Conservation (phyloP, 2,113 vertebrate species). For the Parus major region DNA sequence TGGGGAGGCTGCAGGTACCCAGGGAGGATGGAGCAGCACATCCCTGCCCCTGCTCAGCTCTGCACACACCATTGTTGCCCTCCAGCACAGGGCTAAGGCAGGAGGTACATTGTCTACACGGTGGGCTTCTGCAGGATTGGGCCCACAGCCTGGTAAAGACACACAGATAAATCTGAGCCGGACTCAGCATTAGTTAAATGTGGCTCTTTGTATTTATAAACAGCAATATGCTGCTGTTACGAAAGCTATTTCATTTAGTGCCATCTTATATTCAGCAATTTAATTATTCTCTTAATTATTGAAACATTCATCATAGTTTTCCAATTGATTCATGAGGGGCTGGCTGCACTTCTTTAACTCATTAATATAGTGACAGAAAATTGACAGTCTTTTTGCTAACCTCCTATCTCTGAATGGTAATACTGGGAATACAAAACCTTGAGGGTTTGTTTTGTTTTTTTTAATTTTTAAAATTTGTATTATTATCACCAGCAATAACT, state of each 20-base stretch:
- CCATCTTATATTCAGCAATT: constrained; percentile 47
- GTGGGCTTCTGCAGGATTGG: not conserved
- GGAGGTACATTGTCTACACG: rapidly evolving
- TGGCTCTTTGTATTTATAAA: constrained; percentile 62
- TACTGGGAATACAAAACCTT: not conserved
- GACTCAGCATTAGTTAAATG: constrained; percentile 11
- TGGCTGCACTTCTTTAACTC: constrained; percentile 61
- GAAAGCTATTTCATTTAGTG: constrained; percentile 61
- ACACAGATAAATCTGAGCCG: not conserved
- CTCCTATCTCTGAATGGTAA: not conserved
- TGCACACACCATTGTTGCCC: rapidly evolving
- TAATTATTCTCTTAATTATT: constrained; percentile 73
- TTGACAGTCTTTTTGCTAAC: constrained; percentile 25
- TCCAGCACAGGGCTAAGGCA: not conserved
- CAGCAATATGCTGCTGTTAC: not conserved
- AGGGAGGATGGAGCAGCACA: not conserved
- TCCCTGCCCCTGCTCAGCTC: not conserved
- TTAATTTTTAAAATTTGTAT: not conserved
- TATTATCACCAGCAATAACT: constrained; percentile 50
- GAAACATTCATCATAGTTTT: constrained; percentile 71
- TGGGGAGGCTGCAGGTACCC: not conserved
- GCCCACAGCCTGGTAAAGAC: not conserved
- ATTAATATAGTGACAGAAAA: constrained; percentile 27
- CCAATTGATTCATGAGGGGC: constrained; percentile 60
- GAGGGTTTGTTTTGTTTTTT: not conserved